These are phyloP conservation scores for Musca domestica DNA, from an alignment of 1,140 invertebrate species.

Conservation along the genomic window DNA sequence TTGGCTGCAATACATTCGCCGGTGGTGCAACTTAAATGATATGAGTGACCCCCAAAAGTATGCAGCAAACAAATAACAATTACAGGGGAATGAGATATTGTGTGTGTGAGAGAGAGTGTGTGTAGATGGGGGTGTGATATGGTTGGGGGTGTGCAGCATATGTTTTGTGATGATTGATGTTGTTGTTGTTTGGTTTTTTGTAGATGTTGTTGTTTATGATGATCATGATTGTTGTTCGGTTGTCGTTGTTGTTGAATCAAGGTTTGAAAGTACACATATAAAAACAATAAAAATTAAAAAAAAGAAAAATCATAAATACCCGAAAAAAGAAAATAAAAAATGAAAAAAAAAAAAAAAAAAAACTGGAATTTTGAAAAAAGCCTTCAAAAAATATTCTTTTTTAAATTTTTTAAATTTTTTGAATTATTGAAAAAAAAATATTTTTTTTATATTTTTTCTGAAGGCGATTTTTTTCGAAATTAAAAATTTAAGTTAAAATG, in stretches of 20 bases:
- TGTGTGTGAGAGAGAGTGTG: constrained; percentile 17
- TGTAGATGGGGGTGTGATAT: constrained; percentile 10
- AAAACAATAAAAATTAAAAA: too few relatives aligned
- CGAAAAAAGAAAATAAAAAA: too few relatives aligned
- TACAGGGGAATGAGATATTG: constrained; percentile 25
- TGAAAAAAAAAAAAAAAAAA: too few relatives aligned
- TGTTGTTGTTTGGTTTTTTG: not conserved
- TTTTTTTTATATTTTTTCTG: not conserved
- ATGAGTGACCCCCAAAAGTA: not conserved
- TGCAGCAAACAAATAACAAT: not conserved
- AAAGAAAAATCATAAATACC: too few relatives aligned
- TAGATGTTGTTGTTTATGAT: not conserved
- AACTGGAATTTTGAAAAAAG: too few relatives aligned
- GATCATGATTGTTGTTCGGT: too few relatives aligned
- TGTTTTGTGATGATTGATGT: not conserved
- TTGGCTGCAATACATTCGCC: constrained; percentile 55
- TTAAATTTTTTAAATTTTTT: not conserved
- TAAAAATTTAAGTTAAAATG: not conserved
- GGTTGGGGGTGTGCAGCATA: constrained; percentile 2
- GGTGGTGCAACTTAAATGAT: constrained; percentile 43
- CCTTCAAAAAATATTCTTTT: not conserved
- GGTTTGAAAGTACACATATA: too few relatives aligned
- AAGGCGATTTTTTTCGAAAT: constrained; percentile 12
- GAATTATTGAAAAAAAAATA: not conserved
- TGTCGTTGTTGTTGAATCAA: too few relatives aligned